These are phyloP conservation scores for Sebastes hubbsi DNA, from an alignment of 2,797 vertebrate species.

Conservation along the genomic window DNA sequence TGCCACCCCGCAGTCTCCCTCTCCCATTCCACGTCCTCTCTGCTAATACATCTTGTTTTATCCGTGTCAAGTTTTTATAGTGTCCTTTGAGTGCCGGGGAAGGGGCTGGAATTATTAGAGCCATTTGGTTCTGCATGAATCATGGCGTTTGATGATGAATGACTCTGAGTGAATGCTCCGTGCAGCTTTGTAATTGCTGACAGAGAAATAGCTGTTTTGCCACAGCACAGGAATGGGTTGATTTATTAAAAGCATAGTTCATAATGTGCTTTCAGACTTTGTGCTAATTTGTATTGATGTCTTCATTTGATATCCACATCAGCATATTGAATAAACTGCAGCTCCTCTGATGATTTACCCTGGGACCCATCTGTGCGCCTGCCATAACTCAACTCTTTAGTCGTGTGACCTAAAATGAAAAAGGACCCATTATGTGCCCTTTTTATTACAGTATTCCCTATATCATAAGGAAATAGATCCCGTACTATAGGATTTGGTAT, in stretches of 20 bases:
- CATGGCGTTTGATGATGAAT: constrained; percentile 70
- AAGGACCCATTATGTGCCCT: constrained; percentile 15
- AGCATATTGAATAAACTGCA: constrained; percentile 59
- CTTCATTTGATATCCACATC: constrained; percentile 74
- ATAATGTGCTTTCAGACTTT: constrained; percentile 64
- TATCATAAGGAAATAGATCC: constrained; percentile 38
- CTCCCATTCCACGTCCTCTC: background rate
- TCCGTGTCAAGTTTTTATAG: constrained; percentile 33
- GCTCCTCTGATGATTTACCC: constrained; percentile 61
- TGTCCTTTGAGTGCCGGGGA: constrained; percentile 33
- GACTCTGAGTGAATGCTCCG: constrained; percentile 28
- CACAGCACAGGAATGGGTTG: constrained; percentile 45
- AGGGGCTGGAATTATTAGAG: constrained; percentile 56
- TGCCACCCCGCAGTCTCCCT: constrained; percentile 15
- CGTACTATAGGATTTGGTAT: constrained; percentile 11
- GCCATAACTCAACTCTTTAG: constrained; percentile 50
- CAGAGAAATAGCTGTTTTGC: constrained; percentile 42
- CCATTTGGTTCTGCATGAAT: constrained; percentile 64
- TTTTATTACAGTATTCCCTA: constrained; percentile 5
- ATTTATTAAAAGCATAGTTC: constrained; percentile 70
- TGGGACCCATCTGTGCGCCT: constrained; percentile 40
- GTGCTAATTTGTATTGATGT: constrained; percentile 73
- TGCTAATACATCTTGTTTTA: constrained; percentile 46
- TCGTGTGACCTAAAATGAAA: constrained; percentile 37
- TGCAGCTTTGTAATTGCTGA: constrained; percentile 53